Base-by-base conservation (phyloP, 2,888 invertebrate genomes). In the Sialis fuliginosa region DNA sequence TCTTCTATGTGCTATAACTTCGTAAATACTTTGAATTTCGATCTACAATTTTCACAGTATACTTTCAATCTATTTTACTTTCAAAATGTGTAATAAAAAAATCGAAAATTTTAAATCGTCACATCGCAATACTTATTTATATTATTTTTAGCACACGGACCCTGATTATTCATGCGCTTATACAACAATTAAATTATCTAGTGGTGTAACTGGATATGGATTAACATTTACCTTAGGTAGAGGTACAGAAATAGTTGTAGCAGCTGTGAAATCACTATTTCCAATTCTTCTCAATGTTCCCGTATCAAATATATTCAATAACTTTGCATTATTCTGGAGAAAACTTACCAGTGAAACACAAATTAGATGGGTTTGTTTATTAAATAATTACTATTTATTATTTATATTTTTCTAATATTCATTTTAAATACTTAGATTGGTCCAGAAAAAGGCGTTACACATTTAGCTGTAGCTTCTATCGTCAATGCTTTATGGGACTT, bases 161-260 rank as follows among this genome's bases (percentile, higher is more conserved):
- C 91, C 91, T 0, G 84, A 92, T 65, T 92, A 91, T 63, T 91
- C 91, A 0, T 87, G 88, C 57, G 87, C 88, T 0, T 92, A 92
- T 63, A 89, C 92, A n/a, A 81, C 78, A 2, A 64, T 84, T n/a
- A 74, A 69, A 51, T 80, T 84, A 0, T 71, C 72, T 40, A 70
- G 69, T 50, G 74, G 73, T 5, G 58, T 71, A 9, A 71, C 77
- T 60, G 92, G 91, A 4, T 77, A 80, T 61, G 92, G 92, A 0
- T 65, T 90, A 44, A 85, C 90, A 1, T 92, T 93, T 64, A 92
- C 92, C 0, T 73, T 83, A 47, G 92, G 92, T 6, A 74, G 87
- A 53, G 92, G 92, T 47, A 92, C 87, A 5, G 90, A 92, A 68
- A 74, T 91, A 51, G 82, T 92, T 2, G 81, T 83, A 6, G 68